Conservation (phyloP, 2,888 invertebrate species). For the Pollenia amentaria region DNA sequence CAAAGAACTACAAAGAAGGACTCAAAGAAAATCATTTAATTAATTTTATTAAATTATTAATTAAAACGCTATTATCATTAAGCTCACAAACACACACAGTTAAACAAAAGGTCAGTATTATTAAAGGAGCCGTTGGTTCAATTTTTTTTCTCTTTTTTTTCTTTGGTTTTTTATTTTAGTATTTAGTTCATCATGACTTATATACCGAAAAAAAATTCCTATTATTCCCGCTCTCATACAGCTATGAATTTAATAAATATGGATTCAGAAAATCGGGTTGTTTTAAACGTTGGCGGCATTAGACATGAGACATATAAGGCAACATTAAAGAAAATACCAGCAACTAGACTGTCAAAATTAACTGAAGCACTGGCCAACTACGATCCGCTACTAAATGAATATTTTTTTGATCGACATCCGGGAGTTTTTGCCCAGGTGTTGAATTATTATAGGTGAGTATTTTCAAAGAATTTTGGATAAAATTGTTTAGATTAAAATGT, state of each 20-base stretch:
- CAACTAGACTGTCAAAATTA: conserved; percentile 95
- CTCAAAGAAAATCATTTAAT: conserved; percentile 35
- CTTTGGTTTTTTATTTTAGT: conserved; percentile 21
- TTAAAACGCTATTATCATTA: conserved; percentile 23
- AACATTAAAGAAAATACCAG: conserved; percentile 98
- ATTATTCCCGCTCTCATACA: conserved; percentile 80
- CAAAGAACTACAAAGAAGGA: conserved; percentile 11
- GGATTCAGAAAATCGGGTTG: conserved; percentile 99
- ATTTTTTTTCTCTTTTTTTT: neutral
- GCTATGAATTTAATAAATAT: conserved; percentile 96
- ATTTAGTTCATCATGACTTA: conserved; percentile 78
- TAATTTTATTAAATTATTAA: conserved; percentile 49
- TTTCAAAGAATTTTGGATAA: no score
- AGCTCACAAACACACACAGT: neutral
- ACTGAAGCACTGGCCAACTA: conserved; percentile 99
- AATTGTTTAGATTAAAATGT: no score
- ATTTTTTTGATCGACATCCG: conserved; percentile 99
- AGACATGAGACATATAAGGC: conserved; percentile 98
- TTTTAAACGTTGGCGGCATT: conserved; percentile 99
- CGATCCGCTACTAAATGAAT: conserved; percentile 99
- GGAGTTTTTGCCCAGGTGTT: conserved; percentile 98
- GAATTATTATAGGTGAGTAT: conserved; percentile 94
- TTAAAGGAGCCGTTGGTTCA: neutral
- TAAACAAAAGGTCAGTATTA: conserved; percentile 68
- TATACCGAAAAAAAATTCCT: conserved; percentile 80